These are phyloP conservation scores for Diarsia mendica DNA, from an alignment of 2,888 invertebrate species.

Conservation along the genomic window DNA sequence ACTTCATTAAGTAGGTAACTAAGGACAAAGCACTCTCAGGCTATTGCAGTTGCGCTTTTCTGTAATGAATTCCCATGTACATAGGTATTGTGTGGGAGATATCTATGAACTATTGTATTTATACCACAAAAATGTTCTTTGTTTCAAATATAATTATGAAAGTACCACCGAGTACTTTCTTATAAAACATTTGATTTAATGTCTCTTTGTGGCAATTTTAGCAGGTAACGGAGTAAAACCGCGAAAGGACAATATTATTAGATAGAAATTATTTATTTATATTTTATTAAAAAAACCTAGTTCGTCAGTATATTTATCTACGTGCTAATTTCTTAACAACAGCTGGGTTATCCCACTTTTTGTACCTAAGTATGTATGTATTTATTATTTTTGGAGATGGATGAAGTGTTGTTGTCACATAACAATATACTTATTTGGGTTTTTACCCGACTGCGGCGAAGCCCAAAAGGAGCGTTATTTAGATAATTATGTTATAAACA, in stretches of 20 bases:
- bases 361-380: neutral
- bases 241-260: neutral
- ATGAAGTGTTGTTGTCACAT: conserved; percentile 7
- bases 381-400: conserved; percentile 3
- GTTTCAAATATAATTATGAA: conserved; percentile 47
- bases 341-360: neutral
- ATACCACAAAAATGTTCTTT: conserved; percentile 45
- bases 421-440: neutral
- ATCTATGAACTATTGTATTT: conserved; percentile 53
- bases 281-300: neutral
- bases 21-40: conserved; percentile 68
- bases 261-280: neutral
- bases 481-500: neutral
- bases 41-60: conserved; percentile 52
- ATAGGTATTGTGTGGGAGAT: conserved; percentile 45
- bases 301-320: neutral
- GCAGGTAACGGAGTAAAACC: neutral
- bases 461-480: too few species aligned
- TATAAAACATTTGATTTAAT: conserved; percentile 23
- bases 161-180: conserved; percentile 38
- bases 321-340: conserved; percentile 4
- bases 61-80: conserved; percentile 50
- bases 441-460: neutral
- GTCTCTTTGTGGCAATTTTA: conserved; percentile 10
- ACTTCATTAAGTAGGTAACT: conserved; percentile 71